Conservation (phyloP, 2,113 vertebrate genomes). For the Eudyptes chrysolophus region DNA sequence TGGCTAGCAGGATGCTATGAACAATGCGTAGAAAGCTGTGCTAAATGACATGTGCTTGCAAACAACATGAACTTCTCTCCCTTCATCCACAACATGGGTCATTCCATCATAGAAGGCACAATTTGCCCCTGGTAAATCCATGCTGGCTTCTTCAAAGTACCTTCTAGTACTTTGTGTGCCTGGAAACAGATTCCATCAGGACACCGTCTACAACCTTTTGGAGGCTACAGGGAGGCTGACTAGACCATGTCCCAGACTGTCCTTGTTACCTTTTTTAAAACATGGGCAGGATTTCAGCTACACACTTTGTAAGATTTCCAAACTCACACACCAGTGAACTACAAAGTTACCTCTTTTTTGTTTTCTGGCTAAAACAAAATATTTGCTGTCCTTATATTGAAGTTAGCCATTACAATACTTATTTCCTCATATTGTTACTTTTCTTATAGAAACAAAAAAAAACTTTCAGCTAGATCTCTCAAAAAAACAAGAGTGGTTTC, state of each 20-base stretch:
- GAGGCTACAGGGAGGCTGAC: not conserved
- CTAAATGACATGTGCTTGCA: not conserved
- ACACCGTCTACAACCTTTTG: not conserved
- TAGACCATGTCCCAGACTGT: not conserved
- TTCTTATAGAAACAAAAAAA: not conserved
- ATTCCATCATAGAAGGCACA: not conserved
- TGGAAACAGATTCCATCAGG: not conserved
- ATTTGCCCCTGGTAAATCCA: not conserved
- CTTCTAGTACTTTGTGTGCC: not conserved
- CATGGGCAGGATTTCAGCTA: not conserved
- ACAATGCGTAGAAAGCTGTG: not conserved
- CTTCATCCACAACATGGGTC: not conserved
- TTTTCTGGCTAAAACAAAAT: not conserved
- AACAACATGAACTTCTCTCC: not conserved
- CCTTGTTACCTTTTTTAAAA: not conserved
- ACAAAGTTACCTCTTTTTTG: not conserved
- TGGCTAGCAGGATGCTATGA: not conserved
- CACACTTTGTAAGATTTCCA: not conserved
- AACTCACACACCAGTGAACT: accelerated
- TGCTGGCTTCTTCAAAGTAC: not conserved
- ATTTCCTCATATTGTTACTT: not conserved
- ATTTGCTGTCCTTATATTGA: not conserved
- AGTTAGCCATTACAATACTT: not conserved
- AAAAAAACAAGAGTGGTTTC: not conserved
- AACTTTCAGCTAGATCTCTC: not conserved